A percentile compares a stretch with the other conserved stretches of the same genome.
phyloP scores from a whole-genome alignment of 2,113 vertebrate genomes.

The Pygoscelis adeliae region DNA sequence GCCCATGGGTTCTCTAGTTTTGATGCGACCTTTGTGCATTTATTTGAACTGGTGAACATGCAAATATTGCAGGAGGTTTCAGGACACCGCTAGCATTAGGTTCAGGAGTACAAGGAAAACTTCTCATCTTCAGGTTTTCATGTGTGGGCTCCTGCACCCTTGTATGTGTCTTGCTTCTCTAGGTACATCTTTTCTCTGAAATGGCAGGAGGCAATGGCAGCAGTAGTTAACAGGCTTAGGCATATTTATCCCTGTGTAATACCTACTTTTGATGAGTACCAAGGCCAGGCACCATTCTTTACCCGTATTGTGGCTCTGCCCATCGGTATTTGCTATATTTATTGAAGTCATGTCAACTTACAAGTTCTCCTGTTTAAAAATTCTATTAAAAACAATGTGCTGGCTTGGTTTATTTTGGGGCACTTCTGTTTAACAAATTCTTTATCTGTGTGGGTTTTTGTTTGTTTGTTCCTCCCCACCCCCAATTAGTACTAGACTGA shows the following conservation, averaged over 20 bases:
- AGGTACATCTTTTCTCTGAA: neutral
- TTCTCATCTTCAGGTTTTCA: neutral
- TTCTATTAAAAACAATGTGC: neutral
- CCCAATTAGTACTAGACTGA: neutral
- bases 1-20: neutral
- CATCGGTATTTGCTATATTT: neutral
- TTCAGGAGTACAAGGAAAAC: neutral
- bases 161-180: neutral
- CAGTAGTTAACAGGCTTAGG: neutral
- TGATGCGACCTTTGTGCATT: neutral
- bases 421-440: neutral
- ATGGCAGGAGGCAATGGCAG: neutral
- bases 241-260: neutral
- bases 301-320: neutral
- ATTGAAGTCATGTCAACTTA: neutral
- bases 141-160: neutral
- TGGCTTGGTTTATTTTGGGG: neutral
- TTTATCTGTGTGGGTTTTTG: neutral
- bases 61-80: neutral
- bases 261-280: neutral
- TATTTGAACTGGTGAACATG: neutral
- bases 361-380: neutral
- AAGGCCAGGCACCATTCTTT: neutral
- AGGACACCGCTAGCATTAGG: neutral
- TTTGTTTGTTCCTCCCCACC: neutral